Conservation (phyloP, 2,797 vertebrate species). For the Halcyon badia region DNA sequence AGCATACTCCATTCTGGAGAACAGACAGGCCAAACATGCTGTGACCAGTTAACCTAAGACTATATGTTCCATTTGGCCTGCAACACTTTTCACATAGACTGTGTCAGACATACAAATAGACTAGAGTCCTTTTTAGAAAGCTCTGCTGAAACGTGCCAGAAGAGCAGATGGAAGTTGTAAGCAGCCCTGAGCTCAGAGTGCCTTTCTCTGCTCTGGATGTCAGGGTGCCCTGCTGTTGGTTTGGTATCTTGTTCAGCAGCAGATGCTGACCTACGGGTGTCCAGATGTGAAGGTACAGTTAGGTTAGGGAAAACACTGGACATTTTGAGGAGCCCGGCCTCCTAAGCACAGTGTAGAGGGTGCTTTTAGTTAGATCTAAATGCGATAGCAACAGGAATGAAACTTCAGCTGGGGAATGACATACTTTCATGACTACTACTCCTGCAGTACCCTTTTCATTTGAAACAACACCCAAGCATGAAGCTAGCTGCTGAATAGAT, state of each 20-base stretch:
- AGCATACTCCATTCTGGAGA: background rate
- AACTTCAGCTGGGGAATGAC: background rate
- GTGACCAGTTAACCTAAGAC: background rate
- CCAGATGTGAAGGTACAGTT: background rate
- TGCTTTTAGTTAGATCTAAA: background rate
- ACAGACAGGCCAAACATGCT: background rate
- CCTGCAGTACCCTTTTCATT: background rate
- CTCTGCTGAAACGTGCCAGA: background rate
- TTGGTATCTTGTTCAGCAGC: background rate
- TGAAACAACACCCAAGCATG: background rate
- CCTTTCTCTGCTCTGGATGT: background rate
- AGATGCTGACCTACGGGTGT: accelerated
- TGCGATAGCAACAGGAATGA: background rate
- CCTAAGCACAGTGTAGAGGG: background rate
- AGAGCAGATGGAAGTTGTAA: background rate
- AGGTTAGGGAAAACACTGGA: background rate
- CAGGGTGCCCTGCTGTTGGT: background rate
- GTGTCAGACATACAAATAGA: background rate
- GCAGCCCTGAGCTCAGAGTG: background rate
- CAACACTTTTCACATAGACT: background rate
- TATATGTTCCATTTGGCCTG: background rate
- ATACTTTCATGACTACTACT: background rate
- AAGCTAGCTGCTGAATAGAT: background rate
- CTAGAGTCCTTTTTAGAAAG: background rate
- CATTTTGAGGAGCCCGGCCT: accelerated